Base-by-base conservation (phyloP, 2,797 vertebrate genomes). In the Pristis pectinata region DNA sequence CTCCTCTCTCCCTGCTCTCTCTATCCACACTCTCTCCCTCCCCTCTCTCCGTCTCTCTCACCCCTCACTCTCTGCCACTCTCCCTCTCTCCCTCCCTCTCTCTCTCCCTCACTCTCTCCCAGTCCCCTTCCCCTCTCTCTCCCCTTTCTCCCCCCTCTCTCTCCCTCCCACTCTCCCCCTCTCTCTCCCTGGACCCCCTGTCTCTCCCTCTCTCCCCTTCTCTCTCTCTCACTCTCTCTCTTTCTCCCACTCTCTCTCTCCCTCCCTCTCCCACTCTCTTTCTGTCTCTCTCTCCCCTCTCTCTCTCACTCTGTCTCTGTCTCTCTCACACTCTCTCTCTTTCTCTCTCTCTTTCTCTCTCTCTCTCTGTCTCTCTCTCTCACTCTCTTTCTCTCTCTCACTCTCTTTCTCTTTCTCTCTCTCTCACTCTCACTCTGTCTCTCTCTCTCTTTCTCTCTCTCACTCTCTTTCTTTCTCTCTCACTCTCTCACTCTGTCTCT, bases 391-490 rank as follows among this genome's bases (percentile, higher is more conserved):
- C 80, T 91, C 15, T 30, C 10, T 87, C 59, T 4, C 37, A 94
- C 27, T 94, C 27, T 27, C 56, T 41, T 70, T 76, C 30, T 53
- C 67, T 3, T 53, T 59, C 87, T 95, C 17, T 82, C 6, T 49
- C 95, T 94, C 79, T n/a, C 41, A 93, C 4, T 82, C 95, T 92
- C 9, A 15, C 8, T 64, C 9, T 64, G 9, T 64, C 61, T 9
- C 61, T 11, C 13, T 64, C 1, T 64, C 61, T 64, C 61, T 64
- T 61, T 64, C 61, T 11, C 61, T 11, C 61, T 64, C 61, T 64
- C 61, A 11, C 94, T 79, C 53, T 72, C 44, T 87, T 95, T 2
- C 95, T 5, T 59, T 93, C 94, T 74, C 93, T 76, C 95, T 95
- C 95, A 61, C 53, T 24, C 3, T 6, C 49, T 0, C 79, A 19